Percentiles rank a stretch among this genome's conserved stretches.
phyloP scores from a whole-genome alignment of 2,888 invertebrate genomes.

The Coleophora flavipennella region DNA sequence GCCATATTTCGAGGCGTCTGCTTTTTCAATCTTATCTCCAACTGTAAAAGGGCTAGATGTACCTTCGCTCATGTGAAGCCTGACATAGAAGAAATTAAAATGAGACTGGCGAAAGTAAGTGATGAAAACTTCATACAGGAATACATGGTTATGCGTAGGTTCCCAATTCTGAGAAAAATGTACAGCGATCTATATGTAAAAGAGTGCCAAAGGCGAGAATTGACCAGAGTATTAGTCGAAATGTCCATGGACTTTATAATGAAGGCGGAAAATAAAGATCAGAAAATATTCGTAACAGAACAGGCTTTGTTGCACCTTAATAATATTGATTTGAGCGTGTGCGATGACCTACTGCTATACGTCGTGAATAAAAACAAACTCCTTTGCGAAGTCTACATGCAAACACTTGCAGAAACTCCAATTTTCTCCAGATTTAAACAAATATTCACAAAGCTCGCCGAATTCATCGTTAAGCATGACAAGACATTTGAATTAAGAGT shows the following conservation, averaged over 20 bases:
- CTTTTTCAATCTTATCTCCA: conserved; percentile 30
- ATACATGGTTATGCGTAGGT: conserved; percentile 28
- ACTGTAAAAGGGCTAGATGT: conserved; percentile 33
- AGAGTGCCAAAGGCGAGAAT: conserved; percentile 32
- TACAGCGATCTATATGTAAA: conserved; percentile 32
- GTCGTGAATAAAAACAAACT: conserved; percentile 9
- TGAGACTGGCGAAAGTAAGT: conserved; percentile 17
- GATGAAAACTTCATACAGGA: conserved; percentile 37
- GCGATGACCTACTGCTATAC: conserved; percentile 30
- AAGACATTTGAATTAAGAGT: conserved; percentile 28
- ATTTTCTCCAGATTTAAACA: conserved; percentile 52
- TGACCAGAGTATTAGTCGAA: conserved; percentile 36
- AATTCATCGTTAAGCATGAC: conserved; percentile 29
- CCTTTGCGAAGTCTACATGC: conserved; percentile 42
- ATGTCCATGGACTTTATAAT: conserved; percentile 36
- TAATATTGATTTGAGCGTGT: conserved; percentile 24
- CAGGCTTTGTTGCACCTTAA: conserved; percentile 37
- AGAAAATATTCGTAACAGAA: conserved; percentile 30
- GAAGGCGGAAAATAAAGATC: conserved; percentile 19
- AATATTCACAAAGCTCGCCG: conserved; percentile 40
- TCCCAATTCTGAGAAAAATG: conserved; percentile 19
- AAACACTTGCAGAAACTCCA: conserved; percentile 33
- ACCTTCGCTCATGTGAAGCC: conserved; percentile 27
- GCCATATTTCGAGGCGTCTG: conserved; percentile 33
- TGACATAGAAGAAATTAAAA: conserved; percentile 11